Evolutionary conservation across 92 coral and sea anemone species (phyloP), one percentile per base, ranked within the genome.

Genomic region (Epizoanthus scotinus): DNA sequence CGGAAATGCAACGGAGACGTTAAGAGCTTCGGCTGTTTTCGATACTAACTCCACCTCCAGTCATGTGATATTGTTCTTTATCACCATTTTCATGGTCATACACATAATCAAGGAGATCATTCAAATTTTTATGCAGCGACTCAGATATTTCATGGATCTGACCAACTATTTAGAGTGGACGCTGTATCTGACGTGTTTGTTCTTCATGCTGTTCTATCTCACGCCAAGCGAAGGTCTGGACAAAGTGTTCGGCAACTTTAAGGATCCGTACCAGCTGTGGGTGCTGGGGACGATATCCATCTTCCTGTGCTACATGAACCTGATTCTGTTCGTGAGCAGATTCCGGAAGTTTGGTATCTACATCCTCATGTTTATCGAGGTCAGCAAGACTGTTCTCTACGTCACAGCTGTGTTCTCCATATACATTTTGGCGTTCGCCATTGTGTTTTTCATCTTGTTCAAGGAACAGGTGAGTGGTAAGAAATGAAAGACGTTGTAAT

Each of bases 141-240:
- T 36, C 24, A 78, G 73, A 0, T 94, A 94, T 78, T 81, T 90
- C 63, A 55, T 50, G 29, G 91, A 94, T 55, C 25, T 63, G 7
- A 70, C 91, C 13, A 94, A 92, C 78, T 31, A 86, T 28, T 34
- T 91, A 0, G 97, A 94, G 47, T 94, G 94, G 97, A 75, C 85
- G 58, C 82, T 92, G 53, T 92, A 92, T 68, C 47, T 82, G 4
- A 60, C 86, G 2, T 78, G 94, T 0, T 56, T 92, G 52, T 26
- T 86, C 26, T 94, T 86, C 62, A 83, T 89, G 69, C 4, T 82
- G 64, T 89, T 93, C 18, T 89, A 86, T 18, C 8, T 89, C 29
- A 14, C 83, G 14, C n/a, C 81, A 40, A 21, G 36, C n/a, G 44
- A 13, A 18, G 0, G 1, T 4, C 21, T 71, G 6, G 31, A 27